Evolutionary conservation across 2,797 vertebrate genomes (phyloP).

Genomic region (Diceros bicornis): DNA sequence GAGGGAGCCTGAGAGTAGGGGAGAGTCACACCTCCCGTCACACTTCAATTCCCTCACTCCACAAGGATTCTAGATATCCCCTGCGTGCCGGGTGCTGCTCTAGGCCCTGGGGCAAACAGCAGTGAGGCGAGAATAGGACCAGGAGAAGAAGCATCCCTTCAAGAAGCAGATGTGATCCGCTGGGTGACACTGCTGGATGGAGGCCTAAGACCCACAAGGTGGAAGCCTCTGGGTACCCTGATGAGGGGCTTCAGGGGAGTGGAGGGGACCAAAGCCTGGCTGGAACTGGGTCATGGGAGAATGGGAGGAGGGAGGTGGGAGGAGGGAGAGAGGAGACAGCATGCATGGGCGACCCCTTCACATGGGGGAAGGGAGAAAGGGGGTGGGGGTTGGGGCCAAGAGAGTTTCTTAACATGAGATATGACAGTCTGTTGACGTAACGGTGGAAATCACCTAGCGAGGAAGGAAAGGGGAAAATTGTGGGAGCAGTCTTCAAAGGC

Average conservation of each 20-base stretch:
- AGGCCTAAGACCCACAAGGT: background rate
- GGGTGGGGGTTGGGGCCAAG: no score
- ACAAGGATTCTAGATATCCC: background rate
- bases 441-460: no score
- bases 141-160: rapidly evolving
- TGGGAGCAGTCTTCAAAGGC: background rate
- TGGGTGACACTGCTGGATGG: rapidly evolving
- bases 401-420: background rate
- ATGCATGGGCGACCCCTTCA: rapidly evolving
- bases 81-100: background rate
- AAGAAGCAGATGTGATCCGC: background rate
- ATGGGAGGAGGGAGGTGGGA: no score
- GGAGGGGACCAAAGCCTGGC: background rate
- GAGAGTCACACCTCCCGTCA: background rate
- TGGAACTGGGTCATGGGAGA: background rate
- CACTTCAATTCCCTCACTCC: rapidly evolving
- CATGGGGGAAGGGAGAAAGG: background rate
- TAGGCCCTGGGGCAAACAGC: background rate
- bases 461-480: background rate
- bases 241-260: background rate
- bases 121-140: background rate
- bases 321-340: rapidly evolving
- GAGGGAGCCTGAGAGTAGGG: no score
- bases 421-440: background rate
- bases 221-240: background rate